Evolutionary conservation across 1,140 invertebrate genomes (phyloP).

Genomic region (Gonatopus flavifemur): DNA sequence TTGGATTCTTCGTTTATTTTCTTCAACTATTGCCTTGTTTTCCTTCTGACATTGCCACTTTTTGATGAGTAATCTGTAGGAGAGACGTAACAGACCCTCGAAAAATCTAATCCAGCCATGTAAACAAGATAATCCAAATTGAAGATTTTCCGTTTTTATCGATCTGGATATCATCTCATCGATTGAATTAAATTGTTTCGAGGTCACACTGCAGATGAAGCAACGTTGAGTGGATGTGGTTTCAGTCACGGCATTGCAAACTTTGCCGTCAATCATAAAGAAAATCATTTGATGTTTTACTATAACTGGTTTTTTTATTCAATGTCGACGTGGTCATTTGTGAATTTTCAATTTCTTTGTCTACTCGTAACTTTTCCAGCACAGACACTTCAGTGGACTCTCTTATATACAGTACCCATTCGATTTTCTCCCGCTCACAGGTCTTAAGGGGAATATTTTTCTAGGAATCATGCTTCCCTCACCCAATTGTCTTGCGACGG

Average conservation of each 20-base stretch:
- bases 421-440: too few species aligned
- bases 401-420: too few species aligned
- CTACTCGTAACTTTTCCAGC: too few species aligned
- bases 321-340: slow-evolving; percentile 19
- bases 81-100: slow-evolving; percentile 37
- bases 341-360: too few species aligned
- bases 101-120: slow-evolving; percentile 45
- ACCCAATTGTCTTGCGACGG: too few species aligned
- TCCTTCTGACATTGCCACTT: slow-evolving; percentile 19
- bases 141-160: slow-evolving; percentile 24
- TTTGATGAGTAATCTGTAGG: slow-evolving; percentile 34
- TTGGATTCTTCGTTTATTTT: background rate
- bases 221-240: slow-evolving; percentile 45
- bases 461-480: too few species aligned
- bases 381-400: too few species aligned
- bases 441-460: too few species aligned
- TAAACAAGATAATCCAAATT: slow-evolving; percentile 45
- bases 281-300: slow-evolving; percentile 33
- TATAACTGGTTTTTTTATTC: slow-evolving; percentile 20
- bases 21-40: background rate
- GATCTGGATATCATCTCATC: slow-evolving; percentile 16
- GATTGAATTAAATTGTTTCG: slow-evolving; percentile 47
- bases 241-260: slow-evolving; percentile 45
- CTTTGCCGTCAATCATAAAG: slow-evolving; percentile 52
- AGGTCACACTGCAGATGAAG: slow-evolving; percentile 45